phyloP scores from a whole-genome alignment of 2,113 vertebrate species.

The Peromyscus polionotus region DNA sequence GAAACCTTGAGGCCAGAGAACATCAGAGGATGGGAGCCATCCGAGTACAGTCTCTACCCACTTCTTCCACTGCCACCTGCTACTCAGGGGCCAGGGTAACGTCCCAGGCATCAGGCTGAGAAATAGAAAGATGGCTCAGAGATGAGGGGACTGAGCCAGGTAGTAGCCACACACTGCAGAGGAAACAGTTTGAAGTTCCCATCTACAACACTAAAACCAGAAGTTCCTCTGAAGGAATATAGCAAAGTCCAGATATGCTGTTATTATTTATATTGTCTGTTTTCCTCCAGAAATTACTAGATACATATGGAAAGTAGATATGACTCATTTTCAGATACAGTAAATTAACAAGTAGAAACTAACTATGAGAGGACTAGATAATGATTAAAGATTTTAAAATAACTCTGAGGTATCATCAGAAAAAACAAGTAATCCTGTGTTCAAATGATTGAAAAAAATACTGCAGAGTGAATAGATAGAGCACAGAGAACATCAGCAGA shows the following conservation, averaged over 20 bases:
- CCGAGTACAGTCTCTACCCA: not conserved
- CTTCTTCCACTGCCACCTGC: not conserved
- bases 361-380: not conserved
- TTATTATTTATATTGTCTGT: too few relatives aligned
- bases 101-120: not conserved
- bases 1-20: not conserved
- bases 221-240: not conserved
- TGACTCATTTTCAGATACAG: not conserved
- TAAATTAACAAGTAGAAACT: not conserved
- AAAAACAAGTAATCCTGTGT: not conserved
- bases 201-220: not conserved
- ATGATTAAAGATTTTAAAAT: not conserved
- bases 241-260: not conserved
- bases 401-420: not conserved
- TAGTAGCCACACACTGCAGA: too few relatives aligned
- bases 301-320: not conserved
- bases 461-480: not conserved
- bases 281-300: not conserved
- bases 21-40: not conserved
- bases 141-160: too few relatives aligned
- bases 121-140: not conserved
- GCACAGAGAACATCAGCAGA: not conserved
- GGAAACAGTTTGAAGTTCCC: not conserved
- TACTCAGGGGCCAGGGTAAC: too few relatives aligned
- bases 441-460: not conserved